These are phyloP conservation scores for Sitta europaea DNA, from an alignment of 2,113 vertebrate species.

Conservation along the genomic window DNA sequence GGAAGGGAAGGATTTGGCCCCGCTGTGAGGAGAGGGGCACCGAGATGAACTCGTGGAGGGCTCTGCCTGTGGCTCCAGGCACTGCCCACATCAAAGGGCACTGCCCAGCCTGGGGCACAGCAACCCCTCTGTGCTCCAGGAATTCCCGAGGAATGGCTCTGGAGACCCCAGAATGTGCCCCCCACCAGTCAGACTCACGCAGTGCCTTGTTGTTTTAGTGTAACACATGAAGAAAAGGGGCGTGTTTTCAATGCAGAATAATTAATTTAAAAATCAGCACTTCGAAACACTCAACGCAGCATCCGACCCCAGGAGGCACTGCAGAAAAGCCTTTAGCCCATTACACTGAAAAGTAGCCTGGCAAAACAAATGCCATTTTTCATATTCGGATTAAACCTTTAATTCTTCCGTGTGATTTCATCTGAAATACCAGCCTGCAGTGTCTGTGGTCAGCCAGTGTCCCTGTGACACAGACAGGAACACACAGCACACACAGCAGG, in stretches of 20 bases:
- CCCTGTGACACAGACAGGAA: no score
- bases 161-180: neutral
- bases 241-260: neutral
- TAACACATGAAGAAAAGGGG: neutral
- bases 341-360: neutral
- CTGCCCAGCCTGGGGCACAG: neutral
- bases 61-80: neutral
- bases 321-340: neutral
- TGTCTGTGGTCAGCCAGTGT: neutral
- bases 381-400: neutral
- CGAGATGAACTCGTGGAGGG: neutral
- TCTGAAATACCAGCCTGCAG: neutral
- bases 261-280: neutral
- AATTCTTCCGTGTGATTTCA: neutral
- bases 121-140: accelerated
- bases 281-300: neutral
- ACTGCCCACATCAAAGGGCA: neutral
- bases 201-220: neutral
- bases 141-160: neutral
- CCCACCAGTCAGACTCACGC: accelerated
- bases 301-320: neutral
- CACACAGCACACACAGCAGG: no score
- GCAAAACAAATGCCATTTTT: neutral
- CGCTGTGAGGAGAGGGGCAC: neutral
- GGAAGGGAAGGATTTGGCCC: neutral